These are phyloP conservation scores for Proctacanthus coquilletti DNA, from an alignment of 1,140 invertebrate species.

Conservation along the genomic window DNA sequence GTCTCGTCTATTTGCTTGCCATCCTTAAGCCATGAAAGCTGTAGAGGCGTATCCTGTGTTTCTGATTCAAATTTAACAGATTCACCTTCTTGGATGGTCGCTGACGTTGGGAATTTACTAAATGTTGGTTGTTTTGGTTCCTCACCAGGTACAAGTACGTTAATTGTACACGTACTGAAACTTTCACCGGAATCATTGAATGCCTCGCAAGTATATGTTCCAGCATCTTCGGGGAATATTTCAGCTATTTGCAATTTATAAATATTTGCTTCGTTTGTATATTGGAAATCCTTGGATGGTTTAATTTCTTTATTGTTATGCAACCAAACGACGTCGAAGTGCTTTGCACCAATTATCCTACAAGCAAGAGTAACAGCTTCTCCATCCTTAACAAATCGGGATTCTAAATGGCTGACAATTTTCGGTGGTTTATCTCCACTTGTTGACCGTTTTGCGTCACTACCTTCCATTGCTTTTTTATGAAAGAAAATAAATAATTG, in stretches of 20 bases:
- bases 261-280: constrained; percentile 76
- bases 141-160: constrained; percentile 75
- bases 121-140: constrained; percentile 68
- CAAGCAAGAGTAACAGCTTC: constrained; percentile 71
- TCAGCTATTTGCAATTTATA: constrained; percentile 84
- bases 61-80: constrained; percentile 48
- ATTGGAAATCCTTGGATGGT: constrained; percentile 90
- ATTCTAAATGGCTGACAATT: constrained; percentile 69
- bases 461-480: constrained; percentile 45
- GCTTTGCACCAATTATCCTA: constrained; percentile 70
- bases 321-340: constrained; percentile 88
- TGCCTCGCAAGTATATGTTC: constrained; percentile 90
- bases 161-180: constrained; percentile 77
- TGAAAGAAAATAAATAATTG: constrained; percentile 7
- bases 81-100: constrained; percentile 68
- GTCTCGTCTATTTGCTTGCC: constrained; percentile 65
- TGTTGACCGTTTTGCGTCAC: constrained; percentile 31
- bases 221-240: constrained; percentile 78
- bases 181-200: constrained; percentile 90
- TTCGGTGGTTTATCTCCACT: constrained; percentile 53
- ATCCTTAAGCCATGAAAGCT: constrained; percentile 76
- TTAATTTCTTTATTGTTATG: constrained; percentile 96
- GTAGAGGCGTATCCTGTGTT: constrained; percentile 33
- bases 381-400: constrained; percentile 69
- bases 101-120: constrained; percentile 76